These are phyloP conservation scores for Metaphire vulgaris DNA, from an alignment of 1,140 invertebrate species.

Conservation along the genomic window DNA sequence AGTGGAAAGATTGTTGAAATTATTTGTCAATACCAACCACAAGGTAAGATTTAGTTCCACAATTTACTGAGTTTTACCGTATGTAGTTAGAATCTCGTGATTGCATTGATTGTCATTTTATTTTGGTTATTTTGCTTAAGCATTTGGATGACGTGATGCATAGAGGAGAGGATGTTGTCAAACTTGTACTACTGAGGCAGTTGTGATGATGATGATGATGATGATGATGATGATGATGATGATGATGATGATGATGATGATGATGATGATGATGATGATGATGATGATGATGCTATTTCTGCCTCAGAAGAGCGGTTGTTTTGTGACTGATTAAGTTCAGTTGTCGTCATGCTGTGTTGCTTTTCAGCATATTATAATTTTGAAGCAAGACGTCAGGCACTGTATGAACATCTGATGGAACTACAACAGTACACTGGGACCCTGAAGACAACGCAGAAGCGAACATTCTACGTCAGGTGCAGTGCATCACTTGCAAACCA, in stretches of 20 bases:
- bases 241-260: constrained; percentile 27
- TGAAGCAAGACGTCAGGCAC: neutral
- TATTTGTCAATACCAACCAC: constrained; percentile 85
- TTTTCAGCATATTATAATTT: neutral
- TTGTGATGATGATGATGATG: constrained; percentile 12
- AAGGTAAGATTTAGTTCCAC: no score
- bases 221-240: constrained; percentile 24
- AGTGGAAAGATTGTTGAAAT: constrained; percentile 86
- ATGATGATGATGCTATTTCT: no score
- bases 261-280: constrained; percentile 28
- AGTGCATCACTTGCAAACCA: no score
- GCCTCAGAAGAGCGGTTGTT: no score
- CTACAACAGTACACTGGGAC: neutral
- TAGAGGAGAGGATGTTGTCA: no score
- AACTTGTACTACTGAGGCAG: no score
- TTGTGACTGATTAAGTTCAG: no score
- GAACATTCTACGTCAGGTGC: neutral
- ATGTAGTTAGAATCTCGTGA: no score
- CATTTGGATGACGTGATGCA: no score
- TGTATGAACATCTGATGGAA: neutral
- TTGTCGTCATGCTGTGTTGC: neutral
- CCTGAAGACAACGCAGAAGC: neutral
- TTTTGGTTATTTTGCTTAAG: no score
- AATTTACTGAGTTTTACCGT: no score
- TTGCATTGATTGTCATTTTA: no score